Conservation (phyloP, 92 coral and sea anemone species). For the Umimayanthus chanpuru region DNA sequence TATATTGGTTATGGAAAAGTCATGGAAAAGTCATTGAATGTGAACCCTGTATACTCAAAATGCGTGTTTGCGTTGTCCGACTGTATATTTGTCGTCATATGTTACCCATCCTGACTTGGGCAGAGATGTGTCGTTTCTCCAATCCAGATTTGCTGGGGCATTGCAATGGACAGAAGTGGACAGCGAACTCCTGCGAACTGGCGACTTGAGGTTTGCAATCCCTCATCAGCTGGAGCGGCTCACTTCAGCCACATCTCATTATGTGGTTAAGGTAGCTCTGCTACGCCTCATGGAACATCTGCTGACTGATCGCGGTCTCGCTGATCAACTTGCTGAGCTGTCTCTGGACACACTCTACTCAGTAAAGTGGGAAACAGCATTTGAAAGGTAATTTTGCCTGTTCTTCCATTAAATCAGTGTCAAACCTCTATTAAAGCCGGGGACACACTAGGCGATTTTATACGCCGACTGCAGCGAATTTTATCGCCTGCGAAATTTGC, state of each 20-base stretch:
- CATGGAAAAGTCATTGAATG: too few relatives aligned
- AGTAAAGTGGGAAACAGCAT: conserved; percentile 80
- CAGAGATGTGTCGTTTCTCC: neutral
- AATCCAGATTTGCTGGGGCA: conserved; percentile 60
- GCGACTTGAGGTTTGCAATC: conserved; percentile 60
- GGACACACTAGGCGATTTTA: too few relatives aligned
- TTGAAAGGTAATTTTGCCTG: conserved; percentile 69
- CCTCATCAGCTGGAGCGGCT: conserved; percentile 64
- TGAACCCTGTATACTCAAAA: too few relatives aligned
- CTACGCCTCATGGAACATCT: conserved; percentile 66
- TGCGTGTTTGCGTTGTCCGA: neutral
- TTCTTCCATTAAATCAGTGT: neutral
- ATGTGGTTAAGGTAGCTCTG: conserved; percentile 75
- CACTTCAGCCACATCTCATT: conserved; percentile 75
- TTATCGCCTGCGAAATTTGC: too few relatives aligned
- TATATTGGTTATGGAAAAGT: too few relatives aligned
- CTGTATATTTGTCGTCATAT: neutral
- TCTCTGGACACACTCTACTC: conserved; percentile 68
- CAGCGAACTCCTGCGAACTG: conserved; percentile 65
- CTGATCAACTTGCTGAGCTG: conserved; percentile 23
- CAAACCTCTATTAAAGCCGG: too few relatives aligned
- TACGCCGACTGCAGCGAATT: too few relatives aligned
- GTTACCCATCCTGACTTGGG: neutral
- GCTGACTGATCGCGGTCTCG: conserved; percentile 65
- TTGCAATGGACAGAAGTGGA: conserved; percentile 83